These are phyloP conservation scores for Dipodomys merriami DNA, from an alignment of 2,113 vertebrate genomes.

Conservation along the genomic window DNA sequence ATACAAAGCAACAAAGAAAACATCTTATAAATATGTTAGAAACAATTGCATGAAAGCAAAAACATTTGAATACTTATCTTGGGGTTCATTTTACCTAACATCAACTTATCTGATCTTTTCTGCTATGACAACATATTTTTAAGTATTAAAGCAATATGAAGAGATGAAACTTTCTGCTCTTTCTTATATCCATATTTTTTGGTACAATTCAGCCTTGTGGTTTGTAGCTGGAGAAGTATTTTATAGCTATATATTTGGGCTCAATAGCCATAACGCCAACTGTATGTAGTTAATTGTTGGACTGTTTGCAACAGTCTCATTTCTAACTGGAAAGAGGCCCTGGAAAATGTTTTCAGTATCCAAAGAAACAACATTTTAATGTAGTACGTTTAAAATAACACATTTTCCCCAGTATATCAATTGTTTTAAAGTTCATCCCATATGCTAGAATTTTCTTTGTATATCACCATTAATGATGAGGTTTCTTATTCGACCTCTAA, in stretches of 20 bases:
- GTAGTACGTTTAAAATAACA: constrained; percentile 58
- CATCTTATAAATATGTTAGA: too few species aligned
- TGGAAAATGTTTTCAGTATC: constrained; percentile 64
- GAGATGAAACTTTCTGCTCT: background rate
- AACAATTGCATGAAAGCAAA: too few species aligned
- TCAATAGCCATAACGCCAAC: constrained; percentile 50
- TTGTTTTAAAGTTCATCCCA: constrained; percentile 34
- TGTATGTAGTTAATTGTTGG: constrained; percentile 59
- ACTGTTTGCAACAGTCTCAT: constrained; percentile 54
- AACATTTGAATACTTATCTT: too few species aligned
- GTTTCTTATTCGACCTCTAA: background rate
- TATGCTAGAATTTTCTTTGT: constrained; percentile 2
- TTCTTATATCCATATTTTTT: constrained; percentile 45
- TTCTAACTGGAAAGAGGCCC: constrained; percentile 52
- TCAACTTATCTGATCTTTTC: too few species aligned
- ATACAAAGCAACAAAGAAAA: too few species aligned
- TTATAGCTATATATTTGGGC: constrained; percentile 29
- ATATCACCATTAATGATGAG: background rate
- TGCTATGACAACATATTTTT: background rate
- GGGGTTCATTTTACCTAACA: too few species aligned
- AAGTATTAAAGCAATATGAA: background rate
- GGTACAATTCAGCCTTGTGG: background rate
- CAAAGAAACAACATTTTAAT: constrained; percentile 48
- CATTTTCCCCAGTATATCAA: background rate
- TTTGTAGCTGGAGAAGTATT: background rate